Evolutionary conservation across 1,140 invertebrate genomes (phyloP).

Genomic region (Sweltsa coloradensis): DNA sequence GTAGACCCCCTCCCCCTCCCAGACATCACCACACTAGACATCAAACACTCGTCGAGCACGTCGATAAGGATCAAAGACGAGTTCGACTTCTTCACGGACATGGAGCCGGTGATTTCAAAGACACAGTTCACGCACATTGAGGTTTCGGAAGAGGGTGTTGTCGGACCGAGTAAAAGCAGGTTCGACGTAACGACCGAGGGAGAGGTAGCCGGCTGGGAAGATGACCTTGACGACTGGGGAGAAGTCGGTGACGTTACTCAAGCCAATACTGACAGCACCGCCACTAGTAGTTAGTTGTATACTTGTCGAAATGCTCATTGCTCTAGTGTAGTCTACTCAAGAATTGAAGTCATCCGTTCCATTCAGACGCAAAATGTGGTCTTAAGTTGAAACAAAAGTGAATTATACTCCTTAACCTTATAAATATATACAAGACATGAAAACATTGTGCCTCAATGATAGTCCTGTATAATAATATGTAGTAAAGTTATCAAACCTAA

Average conservation of each 20-base stretch:
- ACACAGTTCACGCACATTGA: conserved; percentile 35
- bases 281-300: too few species aligned
- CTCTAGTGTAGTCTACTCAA: too few species aligned
- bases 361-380: too few species aligned
- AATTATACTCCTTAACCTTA: too few species aligned
- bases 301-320: too few species aligned
- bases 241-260: neutral
- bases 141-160: too few species aligned
- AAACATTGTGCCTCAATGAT: too few species aligned
- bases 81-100: conserved; percentile 69
- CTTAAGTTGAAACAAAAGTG: too few species aligned
- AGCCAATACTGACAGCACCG: neutral
- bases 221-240: conserved; percentile 12
- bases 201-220: conserved; percentile 9
- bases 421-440: too few species aligned
- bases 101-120: conserved; percentile 66
- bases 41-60: conserved; percentile 46
- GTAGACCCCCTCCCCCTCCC: conserved; percentile 34
- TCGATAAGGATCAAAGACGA: conserved; percentile 35
- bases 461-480: too few species aligned
- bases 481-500: too few species aligned
- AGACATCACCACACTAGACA: conserved; percentile 58
- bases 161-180: neutral
- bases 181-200: neutral
- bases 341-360: too few species aligned